Conservation (phyloP, 2,797 vertebrate species). For the Tolypeutes matacus region DNA sequence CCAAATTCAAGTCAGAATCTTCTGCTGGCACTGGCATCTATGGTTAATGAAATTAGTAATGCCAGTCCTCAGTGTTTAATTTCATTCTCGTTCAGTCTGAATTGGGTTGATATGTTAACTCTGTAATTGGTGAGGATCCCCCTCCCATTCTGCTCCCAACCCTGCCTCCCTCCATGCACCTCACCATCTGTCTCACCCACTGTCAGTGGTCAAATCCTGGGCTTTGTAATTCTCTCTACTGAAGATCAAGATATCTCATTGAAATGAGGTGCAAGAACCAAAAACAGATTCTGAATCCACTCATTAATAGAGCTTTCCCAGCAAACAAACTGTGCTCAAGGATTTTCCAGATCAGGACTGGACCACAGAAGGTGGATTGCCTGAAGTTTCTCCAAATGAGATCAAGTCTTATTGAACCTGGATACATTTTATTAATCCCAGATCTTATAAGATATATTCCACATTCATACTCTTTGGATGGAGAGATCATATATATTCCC, state of each 20-base stretch:
- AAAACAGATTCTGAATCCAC: neutral
- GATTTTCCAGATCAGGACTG: neutral
- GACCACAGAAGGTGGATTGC: neutral
- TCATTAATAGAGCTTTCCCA: neutral
- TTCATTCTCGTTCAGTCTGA: neutral
- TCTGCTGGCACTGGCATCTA: too few relatives aligned
- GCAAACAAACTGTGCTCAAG: neutral
- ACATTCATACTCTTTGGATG: neutral
- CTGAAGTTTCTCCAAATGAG: neutral
- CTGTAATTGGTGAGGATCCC: neutral
- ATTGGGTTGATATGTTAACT: neutral
- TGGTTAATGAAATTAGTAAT: neutral
- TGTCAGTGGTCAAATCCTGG: neutral
- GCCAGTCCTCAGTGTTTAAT: neutral
- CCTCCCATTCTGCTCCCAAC: neutral
- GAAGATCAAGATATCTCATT: neutral
- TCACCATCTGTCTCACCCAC: neutral
- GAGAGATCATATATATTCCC: neutral
- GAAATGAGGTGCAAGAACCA: neutral
- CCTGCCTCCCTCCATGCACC: too few relatives aligned
- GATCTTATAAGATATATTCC: neutral
- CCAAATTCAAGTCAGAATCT: too few relatives aligned
- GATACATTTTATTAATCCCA: neutral
- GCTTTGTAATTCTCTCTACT: neutral
- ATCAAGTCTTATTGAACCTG: neutral